Percentiles rank a stretch among this genome's conserved stretches.
Conservation (phyloP, 1,140 invertebrate genomes). For the Chironomus striatipennis region DNA sequence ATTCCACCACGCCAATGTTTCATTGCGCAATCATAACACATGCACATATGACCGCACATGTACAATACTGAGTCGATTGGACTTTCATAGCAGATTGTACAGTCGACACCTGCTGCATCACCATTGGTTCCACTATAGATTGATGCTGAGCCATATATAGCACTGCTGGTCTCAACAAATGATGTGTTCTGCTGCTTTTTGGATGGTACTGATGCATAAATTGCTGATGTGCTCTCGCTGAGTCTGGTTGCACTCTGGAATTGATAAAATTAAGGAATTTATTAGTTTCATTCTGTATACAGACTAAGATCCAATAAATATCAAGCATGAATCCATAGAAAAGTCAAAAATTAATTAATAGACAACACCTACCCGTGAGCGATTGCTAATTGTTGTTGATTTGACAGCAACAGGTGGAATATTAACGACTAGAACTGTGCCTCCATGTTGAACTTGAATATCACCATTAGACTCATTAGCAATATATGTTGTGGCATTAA, state of each 20-base stretch:
- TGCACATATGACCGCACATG: constrained; percentile 97
- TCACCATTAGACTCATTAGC: constrained; percentile 39
- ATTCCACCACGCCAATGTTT: constrained; percentile 78
- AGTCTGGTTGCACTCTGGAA: not conserved
- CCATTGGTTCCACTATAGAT: constrained; percentile 34
- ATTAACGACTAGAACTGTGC: constrained; percentile 68
- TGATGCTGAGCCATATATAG: constrained; percentile 33
- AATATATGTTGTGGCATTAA: not conserved
- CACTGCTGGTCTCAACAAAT: not conserved
- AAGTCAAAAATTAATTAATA: constrained; percentile 33
- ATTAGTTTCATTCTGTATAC: constrained; percentile 31
- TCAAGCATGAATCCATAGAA: constrained; percentile 18
- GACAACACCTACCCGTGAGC: not conserved
- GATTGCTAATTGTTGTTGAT: constrained; percentile 33
- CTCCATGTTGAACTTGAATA: constrained; percentile 57
- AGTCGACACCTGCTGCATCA: constrained; percentile 52
- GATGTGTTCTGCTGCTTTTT: not conserved
- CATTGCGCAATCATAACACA: constrained; percentile 93
- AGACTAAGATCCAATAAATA: no score
- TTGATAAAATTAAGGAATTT: constrained; percentile 27
- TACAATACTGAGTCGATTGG: constrained; percentile 89
- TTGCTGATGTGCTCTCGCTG: not conserved
- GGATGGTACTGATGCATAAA: not conserved
- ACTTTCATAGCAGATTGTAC: constrained; percentile 91
- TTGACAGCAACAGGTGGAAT: constrained; percentile 51